Evolutionary conservation across 2,113 vertebrate genomes (phyloP).

Genomic region (Oryzias curvinotus): DNA sequence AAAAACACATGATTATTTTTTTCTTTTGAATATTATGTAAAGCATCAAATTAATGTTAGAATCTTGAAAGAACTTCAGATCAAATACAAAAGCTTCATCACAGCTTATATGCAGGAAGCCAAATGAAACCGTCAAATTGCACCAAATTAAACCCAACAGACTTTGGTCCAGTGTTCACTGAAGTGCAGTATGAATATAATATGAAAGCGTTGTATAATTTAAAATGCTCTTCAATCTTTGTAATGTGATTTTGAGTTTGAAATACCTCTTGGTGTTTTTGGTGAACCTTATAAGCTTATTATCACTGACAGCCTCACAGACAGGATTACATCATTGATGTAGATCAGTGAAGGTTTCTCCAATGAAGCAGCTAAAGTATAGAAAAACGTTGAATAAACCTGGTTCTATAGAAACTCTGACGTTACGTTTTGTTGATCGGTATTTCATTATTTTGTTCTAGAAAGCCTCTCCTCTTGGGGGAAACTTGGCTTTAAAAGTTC

Average conservation of each 20-base stretch:
- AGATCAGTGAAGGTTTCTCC: neutral
- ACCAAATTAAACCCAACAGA: conserved; percentile 70
- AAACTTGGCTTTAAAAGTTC: too few relatives aligned
- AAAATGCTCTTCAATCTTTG: conserved; percentile 46
- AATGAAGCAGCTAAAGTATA: too few relatives aligned
- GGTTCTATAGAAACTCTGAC: too few relatives aligned
- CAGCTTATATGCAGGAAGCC: conserved; percentile 55
- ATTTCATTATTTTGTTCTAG: too few relatives aligned
- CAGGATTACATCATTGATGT: neutral
- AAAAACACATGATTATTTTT: conserved; percentile 36
- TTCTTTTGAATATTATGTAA: conserved; percentile 48
- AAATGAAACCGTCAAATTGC: conserved; percentile 64
- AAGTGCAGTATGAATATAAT: conserved; percentile 71
- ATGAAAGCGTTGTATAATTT: conserved; percentile 71
- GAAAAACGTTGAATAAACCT: too few relatives aligned
- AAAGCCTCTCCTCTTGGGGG: too few relatives aligned
- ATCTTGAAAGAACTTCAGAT: conserved; percentile 59
- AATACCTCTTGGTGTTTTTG: conserved; percentile 33
- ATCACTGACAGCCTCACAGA: conserved; percentile 4
- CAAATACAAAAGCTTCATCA: conserved; percentile 69
- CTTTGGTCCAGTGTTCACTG: conserved; percentile 57
- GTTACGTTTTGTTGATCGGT: too few relatives aligned
- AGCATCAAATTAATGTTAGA: conserved; percentile 44
- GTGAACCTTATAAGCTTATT: conserved; percentile 7
- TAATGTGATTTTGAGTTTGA: conserved; percentile 36